These are phyloP conservation scores for Pachyramphus minor DNA, from an alignment of 2,113 vertebrate species.

Conservation along the genomic window DNA sequence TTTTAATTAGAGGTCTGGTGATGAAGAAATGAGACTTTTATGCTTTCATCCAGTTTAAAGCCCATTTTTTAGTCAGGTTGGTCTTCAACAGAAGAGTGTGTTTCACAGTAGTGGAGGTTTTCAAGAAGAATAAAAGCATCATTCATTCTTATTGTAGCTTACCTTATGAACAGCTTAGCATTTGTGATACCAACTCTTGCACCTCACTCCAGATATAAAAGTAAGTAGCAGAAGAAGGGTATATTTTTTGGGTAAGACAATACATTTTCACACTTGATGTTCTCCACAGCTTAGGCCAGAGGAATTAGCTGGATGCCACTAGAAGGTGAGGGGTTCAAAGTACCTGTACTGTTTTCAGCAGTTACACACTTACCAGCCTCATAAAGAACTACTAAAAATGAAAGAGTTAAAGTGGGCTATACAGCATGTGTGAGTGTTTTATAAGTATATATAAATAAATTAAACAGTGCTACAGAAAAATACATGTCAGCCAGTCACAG, in stretches of 20 bases:
- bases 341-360: not conserved
- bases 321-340: not conserved
- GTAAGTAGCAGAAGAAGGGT: not conserved
- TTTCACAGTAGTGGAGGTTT: not conserved
- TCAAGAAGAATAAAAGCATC: not conserved
- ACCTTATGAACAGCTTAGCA: not conserved
- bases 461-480: not conserved
- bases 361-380: rapidly evolving
- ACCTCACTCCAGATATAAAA: not conserved
- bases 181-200: not conserved
- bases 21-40: not conserved
- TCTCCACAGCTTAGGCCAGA: not conserved
- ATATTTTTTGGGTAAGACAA: not conserved
- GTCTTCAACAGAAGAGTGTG: not conserved
- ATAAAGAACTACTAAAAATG: not conserved
- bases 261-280: rapidly evolving
- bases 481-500: not conserved
- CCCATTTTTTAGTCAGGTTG: not conserved
- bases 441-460: not conserved
- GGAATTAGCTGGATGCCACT: not conserved
- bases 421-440: not conserved
- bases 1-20: not conserved
- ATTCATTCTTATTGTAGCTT: not conserved
- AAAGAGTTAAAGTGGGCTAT: not conserved
- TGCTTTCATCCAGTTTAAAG: not conserved